These are phyloP conservation scores for Tarsius wallacei DNA, from an alignment of 2,797 vertebrate genomes.

Conservation along the genomic window DNA sequence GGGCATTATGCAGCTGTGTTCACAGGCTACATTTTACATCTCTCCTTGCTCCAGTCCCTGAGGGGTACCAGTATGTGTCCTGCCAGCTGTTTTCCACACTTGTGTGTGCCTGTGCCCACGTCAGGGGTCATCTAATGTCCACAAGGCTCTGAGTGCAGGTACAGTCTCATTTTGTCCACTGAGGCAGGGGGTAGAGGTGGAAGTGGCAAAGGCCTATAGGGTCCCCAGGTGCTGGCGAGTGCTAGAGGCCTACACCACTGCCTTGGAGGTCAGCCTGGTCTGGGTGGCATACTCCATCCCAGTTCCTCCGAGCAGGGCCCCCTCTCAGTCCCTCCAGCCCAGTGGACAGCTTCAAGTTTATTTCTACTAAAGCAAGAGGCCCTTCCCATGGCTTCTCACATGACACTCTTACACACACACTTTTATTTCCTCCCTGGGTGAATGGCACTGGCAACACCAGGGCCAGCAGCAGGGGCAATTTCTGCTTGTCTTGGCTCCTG, in stretches of 20 bases:
- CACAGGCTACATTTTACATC: rapidly evolving
- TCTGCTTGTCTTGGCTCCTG: background rate
- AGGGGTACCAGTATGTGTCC: background rate
- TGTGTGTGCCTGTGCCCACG: rapidly evolving
- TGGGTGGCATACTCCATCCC: rapidly evolving
- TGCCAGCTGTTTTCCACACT: background rate
- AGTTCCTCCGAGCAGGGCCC: background rate
- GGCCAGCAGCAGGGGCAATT: background rate
- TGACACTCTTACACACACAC: rapidly evolving
- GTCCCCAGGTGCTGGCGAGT: background rate
- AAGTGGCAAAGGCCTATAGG: too few relatives aligned
- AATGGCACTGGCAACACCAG: background rate
- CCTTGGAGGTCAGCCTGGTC: background rate
- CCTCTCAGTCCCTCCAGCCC: background rate
- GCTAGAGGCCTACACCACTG: background rate
- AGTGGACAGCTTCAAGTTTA: background rate
- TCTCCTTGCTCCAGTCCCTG: too few relatives aligned
- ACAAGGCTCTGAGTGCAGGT: background rate
- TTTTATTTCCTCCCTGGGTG: background rate
- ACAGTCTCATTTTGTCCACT: rapidly evolving
- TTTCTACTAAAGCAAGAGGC: background rate
- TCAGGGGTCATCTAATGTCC: background rate
- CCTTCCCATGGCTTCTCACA: rapidly evolving
- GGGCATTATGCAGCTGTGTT: background rate
- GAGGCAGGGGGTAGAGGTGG: background rate